Conservation (phyloP, 2,113 vertebrate genomes). For the Sylvilagus bachmani region DNA sequence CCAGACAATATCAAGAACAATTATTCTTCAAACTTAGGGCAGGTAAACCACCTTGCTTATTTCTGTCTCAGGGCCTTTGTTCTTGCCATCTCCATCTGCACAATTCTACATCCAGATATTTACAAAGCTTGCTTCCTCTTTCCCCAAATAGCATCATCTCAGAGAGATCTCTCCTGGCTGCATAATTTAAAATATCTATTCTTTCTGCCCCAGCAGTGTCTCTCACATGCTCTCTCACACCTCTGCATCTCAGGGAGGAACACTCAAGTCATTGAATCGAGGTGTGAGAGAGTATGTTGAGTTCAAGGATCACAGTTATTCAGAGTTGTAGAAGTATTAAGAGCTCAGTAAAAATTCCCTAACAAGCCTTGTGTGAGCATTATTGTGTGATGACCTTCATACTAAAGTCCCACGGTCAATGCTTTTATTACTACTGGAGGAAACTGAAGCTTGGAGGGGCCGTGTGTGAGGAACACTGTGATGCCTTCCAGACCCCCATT, state of each 20-base stretch:
- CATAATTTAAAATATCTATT: neutral
- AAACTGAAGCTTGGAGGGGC: neutral
- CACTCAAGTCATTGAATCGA: neutral
- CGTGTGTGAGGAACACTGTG: too few relatives aligned
- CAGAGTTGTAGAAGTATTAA: neutral
- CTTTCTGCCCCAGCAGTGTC: neutral
- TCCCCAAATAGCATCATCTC: neutral
- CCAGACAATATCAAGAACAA: neutral
- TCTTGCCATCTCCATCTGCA: neutral
- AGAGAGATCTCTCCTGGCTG: neutral
- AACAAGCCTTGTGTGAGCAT: neutral
- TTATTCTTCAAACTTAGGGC: neutral
- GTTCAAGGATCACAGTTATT: neutral
- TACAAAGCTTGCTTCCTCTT: neutral
- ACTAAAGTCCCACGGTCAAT: neutral
- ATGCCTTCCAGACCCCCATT: neutral
- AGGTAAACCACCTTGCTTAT: constrained; percentile 24
- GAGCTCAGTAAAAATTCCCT: neutral
- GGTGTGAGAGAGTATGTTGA: neutral
- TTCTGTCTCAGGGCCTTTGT: constrained; percentile 33
- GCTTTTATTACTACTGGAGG: neutral
- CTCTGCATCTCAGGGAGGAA: neutral
- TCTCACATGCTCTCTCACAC: neutral
- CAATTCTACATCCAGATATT: neutral
- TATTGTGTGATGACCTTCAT: neutral